Evolutionary conservation across 2,113 vertebrate genomes (phyloP), one percentile per base, ranked within the genome.

Genomic region (Halcyon malimbica): DNA sequence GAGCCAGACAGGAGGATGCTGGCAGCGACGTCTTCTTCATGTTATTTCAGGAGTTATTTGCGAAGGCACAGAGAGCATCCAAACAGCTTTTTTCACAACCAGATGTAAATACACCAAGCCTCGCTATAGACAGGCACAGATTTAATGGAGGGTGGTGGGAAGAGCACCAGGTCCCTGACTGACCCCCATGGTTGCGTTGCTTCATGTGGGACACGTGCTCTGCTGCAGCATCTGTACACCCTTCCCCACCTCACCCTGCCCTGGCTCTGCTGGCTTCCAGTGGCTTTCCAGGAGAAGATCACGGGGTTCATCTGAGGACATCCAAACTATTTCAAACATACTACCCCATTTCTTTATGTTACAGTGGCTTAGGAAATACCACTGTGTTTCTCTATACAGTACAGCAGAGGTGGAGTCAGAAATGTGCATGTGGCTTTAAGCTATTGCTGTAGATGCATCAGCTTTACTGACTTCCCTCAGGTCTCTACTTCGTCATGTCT

Each of bases 211-310:
- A 20, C 54, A 9, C 2, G 6, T 31, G 60, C 14, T 3, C 42
- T 6, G 1, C 73, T 11, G 3, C 44, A 63, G 42, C 51, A 31
- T 28, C 84, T 11, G 0, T 46, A 7, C 1, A 0, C 62, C 54
- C 63, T 62, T 63, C 3, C 1, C 60, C 76, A 28, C 0, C 21
- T 44, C 54, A 0, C 16, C 10, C 53, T 50, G 77, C 44, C 85
- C 69, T 23, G 60, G 9, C 42, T 93, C 39, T 5, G 41, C 17
- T 63, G 74, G 21, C 11, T 51, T 57, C 35, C 78, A 50, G 57
- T 75, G 51, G 57, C 44, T 87, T 89, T 81, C 69, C 57, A 94
- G 59, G 18, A 91, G 64, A 35, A 69, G 51, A 37, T 68, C 41
- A 68, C 24, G 71, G 41, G 41, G 74, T 84, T 91, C 78, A 74